Percentiles rank a stretch among this genome's conserved stretches.
These are phyloP conservation scores for Eupithecia centaureata DNA, from an alignment of 2,888 invertebrate genomes.

Conservation along the genomic window DNA sequence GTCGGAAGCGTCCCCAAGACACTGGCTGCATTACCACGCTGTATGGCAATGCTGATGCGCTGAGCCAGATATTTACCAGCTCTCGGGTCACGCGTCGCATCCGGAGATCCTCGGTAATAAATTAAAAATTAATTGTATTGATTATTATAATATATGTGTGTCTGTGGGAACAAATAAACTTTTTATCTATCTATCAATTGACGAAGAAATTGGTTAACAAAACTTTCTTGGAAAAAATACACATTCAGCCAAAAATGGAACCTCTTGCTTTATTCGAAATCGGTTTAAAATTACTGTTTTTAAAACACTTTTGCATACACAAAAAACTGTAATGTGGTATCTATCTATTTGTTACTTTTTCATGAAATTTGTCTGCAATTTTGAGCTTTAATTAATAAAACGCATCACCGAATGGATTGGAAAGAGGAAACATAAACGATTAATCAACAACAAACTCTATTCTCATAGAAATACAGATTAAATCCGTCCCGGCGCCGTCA, in stretches of 20 bases:
- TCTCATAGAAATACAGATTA: neutral
- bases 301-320: neutral
- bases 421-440: neutral
- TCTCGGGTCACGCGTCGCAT: no score
- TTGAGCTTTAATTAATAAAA: neutral
- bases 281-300: neutral
- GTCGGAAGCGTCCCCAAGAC: no score
- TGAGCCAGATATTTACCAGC: no score
- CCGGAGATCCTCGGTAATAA: no score
- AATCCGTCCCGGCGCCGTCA: neutral
- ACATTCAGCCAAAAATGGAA: neutral
- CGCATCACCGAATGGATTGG: neutral
- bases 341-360: neutral
- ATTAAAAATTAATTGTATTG: no score
- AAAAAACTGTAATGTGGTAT: neutral
- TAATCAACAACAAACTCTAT: neutral
- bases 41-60: no score
- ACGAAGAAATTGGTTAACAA: neutral
- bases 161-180: no score
- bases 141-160: no score
- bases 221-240: no score
- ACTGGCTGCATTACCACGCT: no score
- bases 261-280: neutral
- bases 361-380: neutral
- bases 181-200: neutral